Evolutionary conservation across 2,888 invertebrate genomes (phyloP).

Genomic region (Allygus modestus): DNA sequence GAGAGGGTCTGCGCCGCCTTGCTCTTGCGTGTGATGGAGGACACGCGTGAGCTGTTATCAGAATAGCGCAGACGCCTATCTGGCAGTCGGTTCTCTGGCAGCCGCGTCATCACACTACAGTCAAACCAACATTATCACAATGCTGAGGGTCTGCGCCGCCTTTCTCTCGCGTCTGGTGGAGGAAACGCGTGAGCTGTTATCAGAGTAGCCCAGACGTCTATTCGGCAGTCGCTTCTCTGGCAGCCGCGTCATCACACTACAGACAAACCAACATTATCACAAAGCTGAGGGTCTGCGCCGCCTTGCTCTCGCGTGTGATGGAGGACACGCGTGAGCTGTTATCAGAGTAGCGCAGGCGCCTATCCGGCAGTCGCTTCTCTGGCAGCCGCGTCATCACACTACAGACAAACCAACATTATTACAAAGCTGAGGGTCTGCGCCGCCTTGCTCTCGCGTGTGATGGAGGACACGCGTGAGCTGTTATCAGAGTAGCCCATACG

Average conservation of each 20-base stretch:
- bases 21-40: constrained; percentile 73
- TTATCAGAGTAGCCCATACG: not conserved
- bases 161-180: constrained; percentile 87
- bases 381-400: too few relatives aligned
- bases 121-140: constrained; percentile 72
- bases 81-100: too few relatives aligned
- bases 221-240: constrained; percentile 28
- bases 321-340: too few relatives aligned
- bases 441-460: constrained; percentile 81
- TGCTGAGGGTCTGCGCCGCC: constrained; percentile 91
- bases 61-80: too few relatives aligned
- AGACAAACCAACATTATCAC: constrained; percentile 75
- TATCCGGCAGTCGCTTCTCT: too few relatives aligned
- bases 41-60: not conserved
- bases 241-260: constrained; percentile 57
- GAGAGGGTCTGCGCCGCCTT: constrained; percentile 90
- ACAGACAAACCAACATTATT: constrained; percentile 75
- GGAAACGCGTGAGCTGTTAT: constrained; percentile 72
- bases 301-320: constrained; percentile 79
- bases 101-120: too few relatives aligned
- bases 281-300: constrained; percentile 83
- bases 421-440: constrained; percentile 83
- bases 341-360: not conserved
- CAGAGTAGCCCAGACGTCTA: constrained; percentile 73
- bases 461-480: too few relatives aligned